These are phyloP conservation scores for Peucedramus taeniatus DNA, from an alignment of 2,113 vertebrate genomes.

Conservation along the genomic window DNA sequence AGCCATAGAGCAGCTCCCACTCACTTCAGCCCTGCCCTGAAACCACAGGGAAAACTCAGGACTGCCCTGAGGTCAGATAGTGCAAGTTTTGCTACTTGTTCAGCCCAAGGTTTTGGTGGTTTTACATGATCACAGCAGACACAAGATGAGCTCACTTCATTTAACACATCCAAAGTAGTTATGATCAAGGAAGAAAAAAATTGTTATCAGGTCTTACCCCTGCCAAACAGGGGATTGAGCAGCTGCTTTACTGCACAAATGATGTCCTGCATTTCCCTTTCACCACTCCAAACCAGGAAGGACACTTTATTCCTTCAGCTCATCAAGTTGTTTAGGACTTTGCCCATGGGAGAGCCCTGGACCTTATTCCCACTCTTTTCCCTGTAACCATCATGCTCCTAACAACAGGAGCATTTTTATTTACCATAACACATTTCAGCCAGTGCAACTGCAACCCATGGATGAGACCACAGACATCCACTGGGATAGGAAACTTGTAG, in stretches of 20 bases:
- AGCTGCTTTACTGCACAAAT: neutral
- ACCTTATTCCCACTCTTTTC: neutral
- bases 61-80: neutral
- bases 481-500: neutral
- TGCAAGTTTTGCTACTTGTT: neutral
- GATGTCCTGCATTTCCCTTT: neutral
- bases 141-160: constrained; percentile 2
- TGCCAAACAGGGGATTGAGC: neutral
- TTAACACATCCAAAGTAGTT: constrained; percentile 21
- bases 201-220: neutral
- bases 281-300: neutral
- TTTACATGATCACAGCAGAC: neutral
- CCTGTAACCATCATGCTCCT: neutral
- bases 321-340: neutral
- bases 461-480: neutral
- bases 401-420: neutral
- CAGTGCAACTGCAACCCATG: neutral
- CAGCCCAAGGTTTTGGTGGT: neutral
- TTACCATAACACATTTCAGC: neutral
- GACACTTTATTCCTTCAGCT: neutral
- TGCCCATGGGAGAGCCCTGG: neutral
- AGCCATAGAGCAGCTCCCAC: neutral
- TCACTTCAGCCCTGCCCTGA: neutral
- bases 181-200: neutral
- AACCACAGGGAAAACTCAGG: neutral